Evolutionary conservation across 2,888 invertebrate species (phyloP), one percentile per base, ranked within the genome.

Genomic region (Leptopilina myrica): DNA sequence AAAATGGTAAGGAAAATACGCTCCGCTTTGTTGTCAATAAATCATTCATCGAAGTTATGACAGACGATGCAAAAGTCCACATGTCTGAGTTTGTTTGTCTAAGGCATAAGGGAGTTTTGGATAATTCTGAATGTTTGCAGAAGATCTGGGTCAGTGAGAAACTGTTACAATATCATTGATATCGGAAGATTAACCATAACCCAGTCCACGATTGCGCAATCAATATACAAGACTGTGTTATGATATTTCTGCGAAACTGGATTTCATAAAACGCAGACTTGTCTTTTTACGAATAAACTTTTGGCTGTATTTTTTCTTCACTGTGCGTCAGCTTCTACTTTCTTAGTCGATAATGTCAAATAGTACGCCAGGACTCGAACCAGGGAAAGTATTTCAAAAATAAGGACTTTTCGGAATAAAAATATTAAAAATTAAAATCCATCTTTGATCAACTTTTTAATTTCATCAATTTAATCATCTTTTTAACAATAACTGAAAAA

Each of bases 41-140:
- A 73, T 73, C 73, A 53, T n/a, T 73, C 73, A 73, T 73, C 56
- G 11, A 11, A 73, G 56, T 56, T 73, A 73, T 73, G 73, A 73
- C 73, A 73, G 73, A 73, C 73, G 56, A 33, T 56, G 73, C 56
- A 59, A 73, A 56, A 73, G 73, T 73, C 40, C 73, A 56, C 56
- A 73, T 73, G 73, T 59, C 73, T 56, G 56, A 73, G 73, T 73
- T 73, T 73, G 56, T 73, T 73, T 73, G 7, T 33, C 56, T 73
- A 73, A 73, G 56, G 5, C 73, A 9, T 49, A 49, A n/a, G 73
- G 73, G 56, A 56, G 73, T 59, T 73, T 73, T 14, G 56, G 56
- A n/a, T 56, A 49, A 11, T 49, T 33, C 53, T n/a, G 26, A 69
- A 69, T 69, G 56, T 73, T 73, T 73, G 73, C 14, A 73, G 73